Conservation (phyloP, 2,888 invertebrate species). For the Syrphus vitripennis region DNA sequence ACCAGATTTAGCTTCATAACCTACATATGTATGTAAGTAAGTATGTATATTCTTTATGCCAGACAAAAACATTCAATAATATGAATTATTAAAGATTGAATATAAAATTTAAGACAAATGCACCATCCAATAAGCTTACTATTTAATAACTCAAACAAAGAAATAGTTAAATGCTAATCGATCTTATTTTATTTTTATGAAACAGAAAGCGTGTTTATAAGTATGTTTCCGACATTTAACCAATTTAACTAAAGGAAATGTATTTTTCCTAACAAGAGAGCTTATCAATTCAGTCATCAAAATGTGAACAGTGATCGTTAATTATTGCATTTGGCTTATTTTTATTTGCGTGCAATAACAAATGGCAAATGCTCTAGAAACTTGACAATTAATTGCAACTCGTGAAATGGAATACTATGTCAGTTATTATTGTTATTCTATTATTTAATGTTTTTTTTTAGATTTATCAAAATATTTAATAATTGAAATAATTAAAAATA, state of each 20-base stretch:
- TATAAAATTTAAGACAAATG: too few species aligned
- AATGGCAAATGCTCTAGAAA: neutral
- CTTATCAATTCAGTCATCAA: constrained; percentile 22
- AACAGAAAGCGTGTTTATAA: neutral
- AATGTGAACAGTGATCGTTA: neutral
- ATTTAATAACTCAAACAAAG: neutral
- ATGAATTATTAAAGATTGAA: too few species aligned
- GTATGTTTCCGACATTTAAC: neutral
- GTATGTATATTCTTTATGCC: too few species aligned
- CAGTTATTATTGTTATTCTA: neutral
- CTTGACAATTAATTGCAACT: neutral
- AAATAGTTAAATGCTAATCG: neutral
- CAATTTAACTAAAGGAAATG: constrained; percentile 1
- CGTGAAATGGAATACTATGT: neutral
- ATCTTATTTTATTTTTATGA: neutral
- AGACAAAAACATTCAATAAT: too few species aligned
- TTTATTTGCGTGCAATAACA: neutral
- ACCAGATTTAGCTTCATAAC: too few species aligned
- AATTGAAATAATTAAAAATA: constrained; percentile 10
- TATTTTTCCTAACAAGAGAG: neutral
- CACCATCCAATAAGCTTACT: too few species aligned
- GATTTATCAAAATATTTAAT: constrained; percentile 1
- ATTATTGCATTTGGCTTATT: neutral
- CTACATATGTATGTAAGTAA: too few species aligned
- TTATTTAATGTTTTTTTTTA: neutral